Base-by-base conservation (phyloP, 1,140 invertebrate genomes). In the Drosophila azteca region DNA sequence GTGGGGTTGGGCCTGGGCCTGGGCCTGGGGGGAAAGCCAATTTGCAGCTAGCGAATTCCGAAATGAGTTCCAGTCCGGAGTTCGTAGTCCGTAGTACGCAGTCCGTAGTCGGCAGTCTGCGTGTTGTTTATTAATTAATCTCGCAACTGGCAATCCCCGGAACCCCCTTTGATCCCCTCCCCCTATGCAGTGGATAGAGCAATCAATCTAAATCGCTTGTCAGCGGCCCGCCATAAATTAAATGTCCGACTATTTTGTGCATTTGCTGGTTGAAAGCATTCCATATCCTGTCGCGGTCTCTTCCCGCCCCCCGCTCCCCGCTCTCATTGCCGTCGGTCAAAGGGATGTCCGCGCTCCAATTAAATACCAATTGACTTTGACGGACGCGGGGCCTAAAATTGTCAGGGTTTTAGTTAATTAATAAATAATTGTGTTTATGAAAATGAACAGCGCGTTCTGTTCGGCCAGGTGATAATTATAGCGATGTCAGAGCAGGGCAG, bases 151-250 rank as follows among this genome's bases (percentile, higher is more conserved):
- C 49, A 9, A 1, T 17, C 35, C 22, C 2, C 17, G 9, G n/a
- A 20, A 1, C 26, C 39, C 15, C 24, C 20, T 9, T 13, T 26
- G 22, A 24, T 24, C 2, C 22, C 2, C 15, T 13, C 26, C 43
- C 17, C 26, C 43, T 13, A 46, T 11, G 31, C 31, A 13, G 35
- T 39, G 35, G 35, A 39, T 9, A 26, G 44, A 31, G 59, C 82
- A 81, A 85, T 85, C 81, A 85, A 85, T 85, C 81, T 85, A 87
- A 87, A 81, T 87, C 82, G 81, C 82, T 55, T 87, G 82, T 87
- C 81, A 87, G 77, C 77, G 54, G 13, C 46, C 35, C 39, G 72
- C 57, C 55, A 76, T 76, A 76, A 76, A 68, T 76, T 76, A 76
- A 76, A 75, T 76, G 63, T 61, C 52, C 31, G 51, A 51, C 70